These are phyloP conservation scores for Pteropus rufus DNA, from an alignment of 2,797 vertebrate genomes.

Conservation along the genomic window DNA sequence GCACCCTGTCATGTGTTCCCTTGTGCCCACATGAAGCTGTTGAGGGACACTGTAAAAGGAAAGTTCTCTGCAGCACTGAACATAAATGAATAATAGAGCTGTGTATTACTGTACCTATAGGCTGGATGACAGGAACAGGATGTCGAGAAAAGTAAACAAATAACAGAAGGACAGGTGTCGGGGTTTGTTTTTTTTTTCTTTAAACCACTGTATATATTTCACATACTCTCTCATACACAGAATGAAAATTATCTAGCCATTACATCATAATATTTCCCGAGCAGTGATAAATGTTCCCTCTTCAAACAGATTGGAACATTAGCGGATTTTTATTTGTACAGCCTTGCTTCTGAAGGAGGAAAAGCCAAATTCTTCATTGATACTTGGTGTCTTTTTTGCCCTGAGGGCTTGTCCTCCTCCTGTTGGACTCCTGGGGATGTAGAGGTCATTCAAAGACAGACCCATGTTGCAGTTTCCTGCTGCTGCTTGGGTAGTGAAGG, in stretches of 20 bases:
- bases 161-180: background rate
- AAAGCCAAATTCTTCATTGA: background rate
- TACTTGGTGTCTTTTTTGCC: background rate
- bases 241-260: background rate
- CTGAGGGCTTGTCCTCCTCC: background rate
- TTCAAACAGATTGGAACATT: background rate
- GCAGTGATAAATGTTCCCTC: background rate
- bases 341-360: background rate
- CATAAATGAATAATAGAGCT: background rate
- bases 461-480: background rate
- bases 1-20: background rate
- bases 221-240: background rate
- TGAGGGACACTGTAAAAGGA: background rate
- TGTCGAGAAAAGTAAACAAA: background rate
- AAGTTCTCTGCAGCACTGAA: background rate
- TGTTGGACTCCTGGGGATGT: background rate
- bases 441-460: background rate
- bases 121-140: background rate
- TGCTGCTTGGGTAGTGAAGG: background rate
- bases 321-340: background rate
- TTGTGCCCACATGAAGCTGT: background rate
- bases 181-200: background rate
- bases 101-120: background rate
- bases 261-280: background rate
- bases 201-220: background rate